Conservation (phyloP, 1,140 invertebrate genomes). For the Monomorium pharaonis region DNA sequence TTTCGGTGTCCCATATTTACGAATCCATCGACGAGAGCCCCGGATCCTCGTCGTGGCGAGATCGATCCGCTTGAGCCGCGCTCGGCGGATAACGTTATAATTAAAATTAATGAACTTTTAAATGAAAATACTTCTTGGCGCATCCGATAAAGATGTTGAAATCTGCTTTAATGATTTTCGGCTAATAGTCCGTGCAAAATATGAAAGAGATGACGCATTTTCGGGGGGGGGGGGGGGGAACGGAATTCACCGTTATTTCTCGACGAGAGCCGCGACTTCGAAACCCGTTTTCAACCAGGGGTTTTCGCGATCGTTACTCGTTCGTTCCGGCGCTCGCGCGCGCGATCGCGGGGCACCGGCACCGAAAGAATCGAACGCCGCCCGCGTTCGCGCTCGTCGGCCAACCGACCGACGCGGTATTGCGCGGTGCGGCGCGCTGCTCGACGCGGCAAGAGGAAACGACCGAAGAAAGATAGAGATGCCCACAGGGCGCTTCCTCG, state of each 20-base stretch:
- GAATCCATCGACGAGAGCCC: not conserved
- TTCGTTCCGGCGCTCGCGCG: constrained; percentile 44
- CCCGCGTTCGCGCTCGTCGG: constrained; percentile 35
- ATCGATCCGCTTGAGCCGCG: not conserved
- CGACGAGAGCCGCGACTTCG: constrained; percentile 24
- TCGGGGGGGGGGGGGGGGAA: no score
- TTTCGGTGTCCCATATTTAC: not conserved
- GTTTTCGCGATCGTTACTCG: constrained; percentile 55
- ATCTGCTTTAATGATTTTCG: not conserved
- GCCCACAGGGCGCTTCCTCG: constrained; percentile 64
- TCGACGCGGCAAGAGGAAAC: constrained; percentile 52
- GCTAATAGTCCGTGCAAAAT: not conserved
- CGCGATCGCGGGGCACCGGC: constrained; percentile 35
- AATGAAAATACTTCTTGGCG: not conserved
- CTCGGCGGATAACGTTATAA: no score
- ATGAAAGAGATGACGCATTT: not conserved
- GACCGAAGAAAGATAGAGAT: constrained; percentile 31
- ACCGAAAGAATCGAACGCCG: constrained; percentile 65
- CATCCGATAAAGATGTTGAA: not conserved
- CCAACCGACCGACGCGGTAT: constrained; percentile 36
- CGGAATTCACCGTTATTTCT: constrained; percentile 6
- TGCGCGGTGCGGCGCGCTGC: not conserved
- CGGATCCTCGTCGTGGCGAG: not conserved
- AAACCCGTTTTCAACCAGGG: constrained; percentile 10
- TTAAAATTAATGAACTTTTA: not conserved